phyloP scores from a whole-genome alignment of 2,797 vertebrate species.

The Galago senegalensis region DNA sequence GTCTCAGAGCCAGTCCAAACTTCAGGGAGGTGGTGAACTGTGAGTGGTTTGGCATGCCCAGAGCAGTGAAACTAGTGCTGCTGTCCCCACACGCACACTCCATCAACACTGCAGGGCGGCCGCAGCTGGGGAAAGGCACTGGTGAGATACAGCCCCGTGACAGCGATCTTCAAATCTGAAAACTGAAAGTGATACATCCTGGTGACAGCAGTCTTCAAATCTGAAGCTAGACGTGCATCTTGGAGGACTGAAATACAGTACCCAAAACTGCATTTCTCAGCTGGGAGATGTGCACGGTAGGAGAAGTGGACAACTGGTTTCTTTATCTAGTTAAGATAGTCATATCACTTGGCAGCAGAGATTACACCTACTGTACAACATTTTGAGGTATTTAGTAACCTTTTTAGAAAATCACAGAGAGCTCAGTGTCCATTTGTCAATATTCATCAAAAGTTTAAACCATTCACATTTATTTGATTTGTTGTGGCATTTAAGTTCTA shows the following conservation, averaged over 20 bases:
- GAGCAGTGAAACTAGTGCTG: neutral
- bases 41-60: neutral
- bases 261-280: neutral
- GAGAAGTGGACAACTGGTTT: neutral
- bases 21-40: rapidly evolving
- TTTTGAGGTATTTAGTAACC: neutral
- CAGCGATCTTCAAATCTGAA: neutral
- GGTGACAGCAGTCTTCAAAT: neutral
- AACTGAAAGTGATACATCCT: neutral
- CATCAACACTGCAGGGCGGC: rapidly evolving
- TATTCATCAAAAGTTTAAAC: neutral
- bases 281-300: neutral
- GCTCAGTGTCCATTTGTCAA: neutral
- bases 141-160: neutral
- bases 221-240: neutral
- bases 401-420: neutral
- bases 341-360: neutral
- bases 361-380: neutral
- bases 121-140: rapidly evolving
- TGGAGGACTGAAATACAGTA: neutral
- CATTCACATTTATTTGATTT: neutral
- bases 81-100: rapidly evolving
- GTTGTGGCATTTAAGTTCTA: neutral
- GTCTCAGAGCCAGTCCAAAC: neutral
- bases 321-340: neutral